phyloP scores from a whole-genome alignment of 2,113 vertebrate species.

The Rattus norvegicus region DNA sequence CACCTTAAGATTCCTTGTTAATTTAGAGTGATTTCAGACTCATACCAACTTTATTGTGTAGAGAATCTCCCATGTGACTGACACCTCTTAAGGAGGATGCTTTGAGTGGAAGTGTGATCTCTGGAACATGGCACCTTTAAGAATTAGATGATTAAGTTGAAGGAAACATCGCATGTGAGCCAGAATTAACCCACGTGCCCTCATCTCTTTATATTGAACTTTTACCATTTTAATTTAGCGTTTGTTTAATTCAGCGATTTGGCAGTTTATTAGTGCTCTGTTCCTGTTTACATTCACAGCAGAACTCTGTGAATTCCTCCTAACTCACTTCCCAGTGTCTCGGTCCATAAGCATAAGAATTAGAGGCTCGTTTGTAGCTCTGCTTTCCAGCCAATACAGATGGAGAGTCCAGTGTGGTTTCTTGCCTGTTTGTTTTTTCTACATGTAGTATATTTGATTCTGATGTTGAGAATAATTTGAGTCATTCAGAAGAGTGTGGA shows the following conservation, averaged over 20 bases:
- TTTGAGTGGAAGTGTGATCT: slow-evolving; percentile 44
- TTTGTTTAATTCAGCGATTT: slow-evolving; percentile 46
- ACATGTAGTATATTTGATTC: not conserved
- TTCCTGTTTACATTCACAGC: slow-evolving; percentile 9
- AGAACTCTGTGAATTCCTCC: slow-evolving; percentile 23
- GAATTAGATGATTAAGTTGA: slow-evolving; percentile 56
- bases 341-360: not conserved
- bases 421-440: not conserved
- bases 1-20: slow-evolving; percentile 7
- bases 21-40: not conserved
- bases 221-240: slow-evolving; percentile 50
- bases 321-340: not conserved
- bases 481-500: slow-evolving; percentile 11
- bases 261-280: slow-evolving; percentile 20
- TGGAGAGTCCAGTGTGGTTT: not conserved
- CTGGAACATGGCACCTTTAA: slow-evolving; percentile 52
- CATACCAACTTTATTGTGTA: not conserved
- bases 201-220: slow-evolving; percentile 53
- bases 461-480: slow-evolving; percentile 19
- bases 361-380: not conserved
- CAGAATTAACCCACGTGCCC: slow-evolving; percentile 51
- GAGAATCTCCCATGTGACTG: slow-evolving; percentile 10
- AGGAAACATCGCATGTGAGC: slow-evolving; percentile 14
- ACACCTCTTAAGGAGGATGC: slow-evolving; percentile 16
- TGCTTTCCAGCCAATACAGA: not conserved